Evolutionary conservation across 2,113 vertebrate species (phyloP), one percentile per base, ranked within the genome.

Genomic region (Heterotilapia buettikoferi): DNA sequence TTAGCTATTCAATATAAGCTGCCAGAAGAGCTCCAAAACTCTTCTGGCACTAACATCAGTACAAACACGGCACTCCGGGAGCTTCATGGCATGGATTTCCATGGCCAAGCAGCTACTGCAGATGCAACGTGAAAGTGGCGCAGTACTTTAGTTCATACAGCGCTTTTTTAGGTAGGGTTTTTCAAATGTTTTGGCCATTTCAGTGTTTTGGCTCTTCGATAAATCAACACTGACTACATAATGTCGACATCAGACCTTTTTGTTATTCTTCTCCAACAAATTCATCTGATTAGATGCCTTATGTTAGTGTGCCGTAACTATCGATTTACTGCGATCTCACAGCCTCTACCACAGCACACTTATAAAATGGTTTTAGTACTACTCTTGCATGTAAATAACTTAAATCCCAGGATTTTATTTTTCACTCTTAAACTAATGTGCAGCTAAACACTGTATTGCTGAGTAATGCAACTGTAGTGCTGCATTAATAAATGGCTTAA

Each of bases 311-410:
- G 61, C 1, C 2, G 2, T n/a, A 66, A 66, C 31, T 36, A 66
- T 66, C 18, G 0, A 6, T 66, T 66, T 66, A 38, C 61, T 80
- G 78, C 4, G 0, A 38, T 10, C 3, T 10, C 50, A 53, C 1
- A n/a, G 19, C 12, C 47, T 4, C 11, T 38, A 14, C 29, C 26
- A 38, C 7, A 80, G 78, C 29, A 21, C 29, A 80, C 24, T 16
- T 54, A 38, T 40, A 56, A 21, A 40, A 54, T 16, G 33, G 66
- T 71, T 21, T n/a, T 14, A 80, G 33, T 18, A 18, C n/a, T 43
- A 38, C n/a, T 40, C 4, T 11, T 26, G 21, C 13, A 45, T 73
- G 13, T 73, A 73, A 45, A 45, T 16, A 73, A 57, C 33, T 38
- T 40, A 40, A 14, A 26, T 57, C 4, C 9, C 33, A 18, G 3